These are phyloP conservation scores for Xenops minutus DNA, from an alignment of 2,797 vertebrate species.

Conservation along the genomic window DNA sequence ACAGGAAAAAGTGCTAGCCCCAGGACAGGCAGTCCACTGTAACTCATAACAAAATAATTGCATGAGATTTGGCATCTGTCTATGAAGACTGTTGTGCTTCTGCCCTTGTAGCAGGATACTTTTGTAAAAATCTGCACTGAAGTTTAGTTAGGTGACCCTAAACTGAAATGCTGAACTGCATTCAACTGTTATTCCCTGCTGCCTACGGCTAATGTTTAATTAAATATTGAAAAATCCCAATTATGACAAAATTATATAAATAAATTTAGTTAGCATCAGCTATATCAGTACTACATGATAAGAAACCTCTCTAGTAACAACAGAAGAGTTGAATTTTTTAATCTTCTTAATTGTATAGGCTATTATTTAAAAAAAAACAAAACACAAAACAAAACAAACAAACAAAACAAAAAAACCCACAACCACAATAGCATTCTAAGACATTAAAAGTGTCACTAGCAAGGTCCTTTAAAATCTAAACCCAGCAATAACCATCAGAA, in stretches of 20 bases:
- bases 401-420: background rate
- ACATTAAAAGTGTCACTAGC: background rate
- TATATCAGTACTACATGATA: conserved; percentile 2
- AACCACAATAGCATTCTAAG: background rate
- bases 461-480: background rate
- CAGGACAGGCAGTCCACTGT: background rate
- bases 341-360: conserved; percentile 48
- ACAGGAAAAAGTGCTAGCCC: conserved; percentile 38
- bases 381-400: background rate
- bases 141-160: background rate
- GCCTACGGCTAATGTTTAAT: background rate
- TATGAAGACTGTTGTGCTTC: background rate
- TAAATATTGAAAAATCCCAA: background rate
- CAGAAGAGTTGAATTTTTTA: conserved; percentile 31
- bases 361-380: conserved; percentile 29
- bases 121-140: background rate
- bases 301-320: conserved; percentile 33
- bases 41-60: background rate
- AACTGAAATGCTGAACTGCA: background rate
- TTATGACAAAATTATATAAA: conserved; percentile 26
- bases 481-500: background rate
- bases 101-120: background rate
- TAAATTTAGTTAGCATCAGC: conserved; percentile 45
- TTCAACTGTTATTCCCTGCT: background rate
- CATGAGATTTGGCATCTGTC: background rate